These are phyloP conservation scores for Peromyscus polionotus DNA, from an alignment of 2,113 vertebrate species.

Conservation along the genomic window DNA sequence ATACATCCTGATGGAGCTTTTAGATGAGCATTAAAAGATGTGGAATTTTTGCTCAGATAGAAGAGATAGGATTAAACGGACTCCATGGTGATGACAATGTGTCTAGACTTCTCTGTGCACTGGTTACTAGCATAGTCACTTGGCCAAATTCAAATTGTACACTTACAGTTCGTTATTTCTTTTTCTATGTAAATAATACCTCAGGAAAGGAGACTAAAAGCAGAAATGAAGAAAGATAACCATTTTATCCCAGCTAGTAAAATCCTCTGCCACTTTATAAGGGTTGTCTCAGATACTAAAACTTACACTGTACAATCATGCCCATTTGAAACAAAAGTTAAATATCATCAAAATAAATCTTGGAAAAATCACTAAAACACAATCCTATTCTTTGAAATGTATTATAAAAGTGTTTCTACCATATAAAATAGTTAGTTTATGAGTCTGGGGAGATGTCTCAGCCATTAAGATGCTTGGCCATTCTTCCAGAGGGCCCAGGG, in stretches of 20 bases:
- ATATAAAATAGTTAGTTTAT: not conserved
- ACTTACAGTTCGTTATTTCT: not conserved
- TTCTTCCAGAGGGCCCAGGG: not conserved
- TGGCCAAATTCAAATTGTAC: not conserved
- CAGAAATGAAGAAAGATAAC: not conserved
- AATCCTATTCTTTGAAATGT: not conserved
- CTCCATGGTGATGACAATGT: not conserved
- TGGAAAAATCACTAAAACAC: not conserved
- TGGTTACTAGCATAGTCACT: not conserved
- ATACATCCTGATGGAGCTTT: not conserved
- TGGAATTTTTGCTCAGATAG: not conserved
- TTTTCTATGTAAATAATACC: not conserved
- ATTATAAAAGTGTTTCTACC: not conserved
- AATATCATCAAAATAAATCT: not conserved
- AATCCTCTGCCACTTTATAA: not conserved
- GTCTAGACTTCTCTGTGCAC: not conserved
- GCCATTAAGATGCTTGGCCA: not conserved
- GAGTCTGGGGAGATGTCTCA: not conserved
- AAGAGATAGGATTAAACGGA: not conserved
- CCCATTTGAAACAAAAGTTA: not conserved
- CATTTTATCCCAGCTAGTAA: not conserved
- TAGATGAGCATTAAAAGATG: not conserved
- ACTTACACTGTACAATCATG: not conserved
- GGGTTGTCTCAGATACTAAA: not conserved
- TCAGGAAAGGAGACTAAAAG: not conserved